Conservation (phyloP, 2,888 invertebrate genomes). For the Ornithoptera priamus region DNA sequence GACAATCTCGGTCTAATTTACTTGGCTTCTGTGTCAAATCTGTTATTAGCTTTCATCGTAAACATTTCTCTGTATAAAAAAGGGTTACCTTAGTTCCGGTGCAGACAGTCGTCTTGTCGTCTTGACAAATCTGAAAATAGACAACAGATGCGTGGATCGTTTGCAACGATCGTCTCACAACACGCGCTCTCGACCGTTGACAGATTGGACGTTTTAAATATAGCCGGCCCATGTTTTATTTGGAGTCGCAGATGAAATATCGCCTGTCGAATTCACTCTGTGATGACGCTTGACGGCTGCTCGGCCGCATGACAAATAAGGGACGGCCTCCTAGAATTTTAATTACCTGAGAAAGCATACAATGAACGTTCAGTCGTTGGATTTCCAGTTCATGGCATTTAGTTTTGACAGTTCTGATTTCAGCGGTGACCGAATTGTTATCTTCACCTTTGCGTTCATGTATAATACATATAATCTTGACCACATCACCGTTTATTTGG, state of each 20-base stretch:
- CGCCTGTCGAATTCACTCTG: constrained; percentile 55
- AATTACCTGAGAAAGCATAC: constrained; percentile 1
- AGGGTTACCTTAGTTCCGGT: constrained; percentile 66
- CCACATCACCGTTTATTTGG: background rate
- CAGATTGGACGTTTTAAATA: constrained; percentile 76
- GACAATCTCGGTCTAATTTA: constrained; percentile 7
- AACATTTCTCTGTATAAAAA: constrained; percentile 46
- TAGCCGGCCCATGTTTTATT: constrained; percentile 73
- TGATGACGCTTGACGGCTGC: constrained; percentile 32
- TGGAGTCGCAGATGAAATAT: constrained; percentile 70
- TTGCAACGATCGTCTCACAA: constrained; percentile 75
- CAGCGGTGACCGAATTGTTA: no score
- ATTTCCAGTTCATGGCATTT: background rate
- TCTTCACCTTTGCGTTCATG: no score
- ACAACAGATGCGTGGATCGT: constrained; percentile 73
- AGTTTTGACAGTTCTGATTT: background rate
- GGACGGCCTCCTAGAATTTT: constrained; percentile 9
- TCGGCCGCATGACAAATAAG: constrained; percentile 35
- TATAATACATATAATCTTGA: no score
- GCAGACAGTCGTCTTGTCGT: constrained; percentile 60
- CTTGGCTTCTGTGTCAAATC: constrained; percentile 34
- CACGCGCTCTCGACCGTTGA: constrained; percentile 76
- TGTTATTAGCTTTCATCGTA: constrained; percentile 45
- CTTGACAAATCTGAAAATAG: constrained; percentile 75
- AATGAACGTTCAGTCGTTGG: background rate